Percentiles rank a stretch among this genome's conserved stretches.
Conservation (phyloP, 1,140 invertebrate species). For the Drosophila trapezifrons region DNA sequence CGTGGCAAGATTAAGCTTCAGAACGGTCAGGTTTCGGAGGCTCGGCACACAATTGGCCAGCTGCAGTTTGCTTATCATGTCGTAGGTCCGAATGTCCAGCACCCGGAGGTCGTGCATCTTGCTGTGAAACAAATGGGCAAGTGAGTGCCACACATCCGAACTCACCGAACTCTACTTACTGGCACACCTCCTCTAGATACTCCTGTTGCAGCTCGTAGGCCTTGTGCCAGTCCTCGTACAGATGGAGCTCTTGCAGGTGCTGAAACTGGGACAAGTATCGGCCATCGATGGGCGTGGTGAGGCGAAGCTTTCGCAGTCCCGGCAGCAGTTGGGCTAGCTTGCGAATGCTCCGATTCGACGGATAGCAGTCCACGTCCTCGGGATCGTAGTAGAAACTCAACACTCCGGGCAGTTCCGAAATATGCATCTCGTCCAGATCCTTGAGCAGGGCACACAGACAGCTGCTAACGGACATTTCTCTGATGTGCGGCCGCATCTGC, state of each 20-base stretch:
- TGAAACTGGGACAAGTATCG: slow-evolving; percentile 56
- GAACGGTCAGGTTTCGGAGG: slow-evolving; percentile 54
- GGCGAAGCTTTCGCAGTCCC: slow-evolving; percentile 53
- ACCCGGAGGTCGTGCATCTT: slow-evolving; percentile 55
- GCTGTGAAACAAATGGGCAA: slow-evolving; percentile 12
- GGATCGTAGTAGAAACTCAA: slow-evolving; percentile 63
- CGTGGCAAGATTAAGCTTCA: slow-evolving; percentile 72
- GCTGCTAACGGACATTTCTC: slow-evolving; percentile 52
- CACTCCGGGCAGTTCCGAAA: slow-evolving; percentile 59
- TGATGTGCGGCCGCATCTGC: slow-evolving; percentile 52
- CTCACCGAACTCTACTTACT: slow-evolving; percentile 27
- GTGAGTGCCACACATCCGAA: not conserved
- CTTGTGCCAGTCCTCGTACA: slow-evolving; percentile 75
- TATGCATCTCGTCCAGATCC: slow-evolving; percentile 70
- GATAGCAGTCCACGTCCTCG: slow-evolving; percentile 73
- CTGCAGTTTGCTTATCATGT: slow-evolving; percentile 62
- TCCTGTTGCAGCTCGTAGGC: slow-evolving; percentile 68
- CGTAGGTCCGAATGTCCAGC: slow-evolving; percentile 70
- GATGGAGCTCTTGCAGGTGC: slow-evolving; percentile 64
- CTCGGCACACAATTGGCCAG: slow-evolving; percentile 55
- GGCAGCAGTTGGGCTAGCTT: slow-evolving; percentile 65
- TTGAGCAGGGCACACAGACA: slow-evolving; percentile 65
- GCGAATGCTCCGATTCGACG: slow-evolving; percentile 65
- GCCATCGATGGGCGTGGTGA: slow-evolving; percentile 73
- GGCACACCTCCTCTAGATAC: slow-evolving; percentile 69